Evolutionary conservation across 2,797 vertebrate species (phyloP).

Genomic region (Taeniopygia guttata): DNA sequence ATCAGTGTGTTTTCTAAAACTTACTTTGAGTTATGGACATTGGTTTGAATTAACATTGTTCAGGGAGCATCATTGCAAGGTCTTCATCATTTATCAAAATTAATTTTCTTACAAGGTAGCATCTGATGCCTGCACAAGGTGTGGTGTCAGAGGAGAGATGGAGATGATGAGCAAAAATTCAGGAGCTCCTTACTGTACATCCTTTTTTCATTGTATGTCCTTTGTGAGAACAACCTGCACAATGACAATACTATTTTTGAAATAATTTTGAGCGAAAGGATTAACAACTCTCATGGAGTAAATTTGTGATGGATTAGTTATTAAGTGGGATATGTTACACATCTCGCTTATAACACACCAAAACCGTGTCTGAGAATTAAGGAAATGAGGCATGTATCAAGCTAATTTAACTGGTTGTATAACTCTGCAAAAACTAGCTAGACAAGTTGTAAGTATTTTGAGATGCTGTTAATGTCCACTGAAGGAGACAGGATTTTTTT

Average conservation of each 20-base stretch:
- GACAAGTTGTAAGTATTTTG: neutral
- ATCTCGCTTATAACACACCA: neutral
- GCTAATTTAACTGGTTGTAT: neutral
- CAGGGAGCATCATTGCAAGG: neutral
- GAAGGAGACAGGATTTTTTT: neutral
- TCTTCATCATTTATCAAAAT: neutral
- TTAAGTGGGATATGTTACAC: neutral
- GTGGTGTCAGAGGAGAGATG: neutral
- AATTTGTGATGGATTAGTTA: neutral
- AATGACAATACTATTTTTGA: neutral
- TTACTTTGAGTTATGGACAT: fast-evolving
- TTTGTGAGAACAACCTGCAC: neutral
- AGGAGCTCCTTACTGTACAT: neutral
- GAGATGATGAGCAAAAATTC: neutral
- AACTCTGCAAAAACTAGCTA: neutral
- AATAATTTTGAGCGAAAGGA: neutral
- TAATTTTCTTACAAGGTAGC: neutral
- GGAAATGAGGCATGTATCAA: neutral
- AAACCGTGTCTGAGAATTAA: fast-evolving
- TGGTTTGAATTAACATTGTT: neutral
- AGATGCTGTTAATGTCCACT: neutral
- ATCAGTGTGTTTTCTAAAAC: neutral
- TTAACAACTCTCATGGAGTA: neutral
- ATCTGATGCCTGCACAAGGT: fast-evolving
- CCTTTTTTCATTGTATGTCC: neutral